Evolutionary conservation across 1,140 invertebrate genomes (phyloP).

Genomic region (Maniola jurtina): DNA sequence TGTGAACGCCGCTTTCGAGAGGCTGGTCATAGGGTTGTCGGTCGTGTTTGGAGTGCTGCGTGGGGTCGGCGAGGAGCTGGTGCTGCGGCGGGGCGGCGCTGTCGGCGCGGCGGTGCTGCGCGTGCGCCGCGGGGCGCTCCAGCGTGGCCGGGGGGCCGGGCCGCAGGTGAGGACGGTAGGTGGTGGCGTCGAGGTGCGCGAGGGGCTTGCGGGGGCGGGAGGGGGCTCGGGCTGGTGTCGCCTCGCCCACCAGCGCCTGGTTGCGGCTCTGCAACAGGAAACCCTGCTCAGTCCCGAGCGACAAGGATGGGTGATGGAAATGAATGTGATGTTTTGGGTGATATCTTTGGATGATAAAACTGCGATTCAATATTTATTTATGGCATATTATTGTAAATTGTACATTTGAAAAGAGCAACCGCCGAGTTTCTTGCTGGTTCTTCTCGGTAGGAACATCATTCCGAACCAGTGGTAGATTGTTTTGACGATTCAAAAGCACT

Average conservation of each 20-base stretch:
- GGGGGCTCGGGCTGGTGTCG: conserved; percentile 16
- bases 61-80: conserved; percentile 46
- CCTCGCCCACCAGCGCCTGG: conserved; percentile 57
- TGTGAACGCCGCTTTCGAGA: background rate
- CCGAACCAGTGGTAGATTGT: too few relatives aligned
- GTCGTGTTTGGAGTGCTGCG: conserved; percentile 32
- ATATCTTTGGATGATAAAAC: conserved; percentile 7
- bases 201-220: conserved; percentile 46
- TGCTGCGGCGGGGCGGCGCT: conserved; percentile 45
- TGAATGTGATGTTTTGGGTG: conserved; percentile 13
- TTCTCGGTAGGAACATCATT: too few relatives aligned
- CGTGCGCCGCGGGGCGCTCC: conserved; percentile 45
- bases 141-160: conserved; percentile 49
- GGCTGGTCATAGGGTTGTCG: background rate
- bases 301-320: conserved; percentile 29
- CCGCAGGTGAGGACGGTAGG: conserved; percentile 62
- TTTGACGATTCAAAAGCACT: too few relatives aligned
- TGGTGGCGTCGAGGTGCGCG: conserved; percentile 64
- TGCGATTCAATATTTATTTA: too few relatives aligned
- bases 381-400: too few relatives aligned
- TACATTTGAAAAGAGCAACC: too few relatives aligned
- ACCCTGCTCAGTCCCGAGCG: conserved; percentile 52
- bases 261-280: conserved; percentile 79
- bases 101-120: conserved; percentile 63
- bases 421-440: too few relatives aligned